A percentile compares a stretch with the other conserved stretches of the same genome.
phyloP scores from a whole-genome alignment of 1,140 invertebrate species.

The Magallana gigas region DNA sequence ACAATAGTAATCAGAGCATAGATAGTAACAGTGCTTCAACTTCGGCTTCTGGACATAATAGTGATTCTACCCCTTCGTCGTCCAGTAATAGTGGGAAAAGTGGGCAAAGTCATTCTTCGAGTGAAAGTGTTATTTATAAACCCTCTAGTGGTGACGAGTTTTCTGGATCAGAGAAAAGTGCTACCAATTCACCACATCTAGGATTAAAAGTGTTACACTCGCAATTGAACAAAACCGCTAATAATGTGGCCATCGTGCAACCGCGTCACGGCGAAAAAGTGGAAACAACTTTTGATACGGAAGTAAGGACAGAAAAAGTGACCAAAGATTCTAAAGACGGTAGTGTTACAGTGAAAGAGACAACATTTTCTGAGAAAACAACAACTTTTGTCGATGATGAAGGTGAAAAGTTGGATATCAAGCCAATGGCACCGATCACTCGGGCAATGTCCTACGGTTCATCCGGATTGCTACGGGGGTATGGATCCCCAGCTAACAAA shows the following conservation, averaged over 20 bases:
- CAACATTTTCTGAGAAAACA: constrained; percentile 73
- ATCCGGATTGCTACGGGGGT: constrained; percentile 70
- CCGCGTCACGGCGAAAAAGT: constrained; percentile 76
- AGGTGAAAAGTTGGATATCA: constrained; percentile 89
- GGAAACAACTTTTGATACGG: constrained; percentile 78
- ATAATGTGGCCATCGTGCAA: constrained; percentile 76
- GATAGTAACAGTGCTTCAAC: constrained; percentile 41
- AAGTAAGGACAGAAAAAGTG: constrained; percentile 76
- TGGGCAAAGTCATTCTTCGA: constrained; percentile 67
- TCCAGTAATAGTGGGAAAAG: constrained; percentile 66
- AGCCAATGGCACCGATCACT: constrained; percentile 94
- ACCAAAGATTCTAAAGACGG: constrained; percentile 60
- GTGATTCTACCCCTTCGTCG: constrained; percentile 55
- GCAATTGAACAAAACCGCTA: constrained; percentile 70
- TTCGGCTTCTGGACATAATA: constrained; percentile 45
- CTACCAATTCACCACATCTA: constrained; percentile 73
- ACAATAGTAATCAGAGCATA: constrained; percentile 43
- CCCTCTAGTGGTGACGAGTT: constrained; percentile 63
- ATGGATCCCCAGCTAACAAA: constrained; percentile 64
- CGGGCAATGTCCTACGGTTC: constrained; percentile 73
- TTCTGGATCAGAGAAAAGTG: constrained; percentile 60
- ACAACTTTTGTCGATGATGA: constrained; percentile 83
- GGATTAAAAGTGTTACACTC: constrained; percentile 73
- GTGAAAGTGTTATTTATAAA: constrained; percentile 71
- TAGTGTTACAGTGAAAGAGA: constrained; percentile 61